Evolutionary conservation across 2,113 vertebrate genomes (phyloP), one percentile per base, ranked within the genome.

Genomic region (Ptychochromis oligacanthus): DNA sequence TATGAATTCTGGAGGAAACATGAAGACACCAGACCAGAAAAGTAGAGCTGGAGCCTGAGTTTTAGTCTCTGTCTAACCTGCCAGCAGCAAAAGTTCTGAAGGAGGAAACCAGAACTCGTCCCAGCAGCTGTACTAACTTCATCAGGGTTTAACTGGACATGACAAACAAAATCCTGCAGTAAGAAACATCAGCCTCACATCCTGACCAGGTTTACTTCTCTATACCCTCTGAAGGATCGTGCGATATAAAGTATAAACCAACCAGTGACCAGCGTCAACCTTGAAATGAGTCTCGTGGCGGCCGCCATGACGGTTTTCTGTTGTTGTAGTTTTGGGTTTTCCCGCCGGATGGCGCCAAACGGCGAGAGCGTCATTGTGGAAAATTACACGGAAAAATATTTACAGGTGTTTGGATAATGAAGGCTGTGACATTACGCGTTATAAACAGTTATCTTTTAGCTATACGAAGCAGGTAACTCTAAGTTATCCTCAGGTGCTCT

Each of bases 251-350:
- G 14, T 4, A 4, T 6, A 34, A 59, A 91, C 77, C 74, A 38
- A 95, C 96, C 96, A 0, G 95, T 96, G 43, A 97, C 95, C 61
- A 96, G 79, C 0, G 96, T 91, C 90, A 96, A 85, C 88, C 92
- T 93, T 77, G 95, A 95, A 26, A 91, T 75, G 1, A 96, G 93
- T 58, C 96, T 92, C 2, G 78, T 31, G 60, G 94, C 2, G 10
- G 95, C 87, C 91, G 94, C 94, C 95, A 95, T 95, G 82, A 59
- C 26, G 9, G 46, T 57, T 81, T 64, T 17, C 4, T 89, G n/a
- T 87, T 90, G 15, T n/a, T 76, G 87, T 64, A 81, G 22, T 82
- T 65, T 4, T 14, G 1, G 0, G 6, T 61, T 67, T 13, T 2
- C 31, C 89, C 93, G 1, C 59, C 2, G 43, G 88, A 11, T 17